Percentiles rank a stretch among this genome's conserved stretches.
phyloP scores from a whole-genome alignment of 2,888 invertebrate species.

The Acronicta aceris region DNA sequence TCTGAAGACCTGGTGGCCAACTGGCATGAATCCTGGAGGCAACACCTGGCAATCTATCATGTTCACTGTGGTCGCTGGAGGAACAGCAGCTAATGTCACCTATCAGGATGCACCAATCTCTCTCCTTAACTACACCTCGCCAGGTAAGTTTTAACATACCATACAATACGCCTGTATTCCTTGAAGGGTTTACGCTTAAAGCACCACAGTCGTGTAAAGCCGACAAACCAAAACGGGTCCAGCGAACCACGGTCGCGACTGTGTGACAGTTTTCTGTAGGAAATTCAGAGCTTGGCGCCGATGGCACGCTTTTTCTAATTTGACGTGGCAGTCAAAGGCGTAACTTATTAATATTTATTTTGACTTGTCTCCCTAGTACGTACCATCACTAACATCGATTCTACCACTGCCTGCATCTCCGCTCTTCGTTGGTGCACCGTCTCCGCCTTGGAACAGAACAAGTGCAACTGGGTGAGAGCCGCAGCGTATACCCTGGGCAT shows the following conservation, averaged over 20 bases:
- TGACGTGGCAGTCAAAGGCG: too few species aligned
- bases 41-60: slow-evolving; percentile 71
- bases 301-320: too few species aligned
- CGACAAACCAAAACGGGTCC: too few species aligned
- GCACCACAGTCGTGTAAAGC: too few species aligned
- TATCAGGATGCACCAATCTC: slow-evolving; percentile 63
- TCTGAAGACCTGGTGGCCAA: slow-evolving; percentile 79
- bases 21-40: slow-evolving; percentile 63
- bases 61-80: slow-evolving; percentile 70
- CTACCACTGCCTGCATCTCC: slow-evolving; percentile 70
- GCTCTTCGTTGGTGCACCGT: slow-evolving; percentile 90
- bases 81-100: slow-evolving; percentile 64
- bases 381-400: slow-evolving; percentile 63
- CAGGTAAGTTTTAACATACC: slow-evolving; percentile 62
- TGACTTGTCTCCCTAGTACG: slow-evolving; percentile 69
- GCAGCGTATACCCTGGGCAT: slow-evolving; percentile 89
- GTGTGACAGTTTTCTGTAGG: too few species aligned
- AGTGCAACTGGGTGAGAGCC: slow-evolving; percentile 90
- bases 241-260: too few species aligned
- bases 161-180: too few species aligned
- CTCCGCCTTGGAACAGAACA: slow-evolving; percentile 84
- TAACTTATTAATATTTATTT: too few species aligned
- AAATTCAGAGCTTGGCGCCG: too few species aligned
- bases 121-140: slow-evolving; percentile 67
- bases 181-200: too few species aligned